phyloP scores from a whole-genome alignment of 2,797 vertebrate species.

The Dallia pectoralis region DNA sequence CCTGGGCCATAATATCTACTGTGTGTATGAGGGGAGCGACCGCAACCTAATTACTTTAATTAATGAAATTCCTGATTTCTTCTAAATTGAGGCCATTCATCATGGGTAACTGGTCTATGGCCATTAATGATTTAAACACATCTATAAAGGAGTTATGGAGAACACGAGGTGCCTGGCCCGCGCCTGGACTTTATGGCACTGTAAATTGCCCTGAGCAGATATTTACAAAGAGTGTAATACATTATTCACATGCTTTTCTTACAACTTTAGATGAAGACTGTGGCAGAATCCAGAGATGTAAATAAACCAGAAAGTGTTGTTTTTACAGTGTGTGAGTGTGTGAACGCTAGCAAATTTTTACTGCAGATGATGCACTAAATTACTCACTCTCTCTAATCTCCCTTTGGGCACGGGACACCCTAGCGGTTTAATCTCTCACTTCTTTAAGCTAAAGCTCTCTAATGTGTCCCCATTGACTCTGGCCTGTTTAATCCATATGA shows the following conservation, averaged over 20 bases:
- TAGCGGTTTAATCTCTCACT: slow-evolving; percentile 67
- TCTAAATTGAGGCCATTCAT: slow-evolving; percentile 77
- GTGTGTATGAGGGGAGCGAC: slow-evolving; percentile 50
- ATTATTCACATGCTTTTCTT: slow-evolving; percentile 46
- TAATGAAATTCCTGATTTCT: slow-evolving; percentile 77
- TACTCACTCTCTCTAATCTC: slow-evolving; percentile 53
- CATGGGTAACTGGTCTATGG: slow-evolving; percentile 57
- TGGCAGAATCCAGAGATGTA: slow-evolving; percentile 35
- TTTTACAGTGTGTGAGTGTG: slow-evolving; percentile 25
- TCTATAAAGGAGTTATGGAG: slow-evolving; percentile 74
- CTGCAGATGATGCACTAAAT: slow-evolving; percentile 37
- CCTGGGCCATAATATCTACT: slow-evolving; percentile 54
- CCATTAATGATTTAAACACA: slow-evolving; percentile 76
- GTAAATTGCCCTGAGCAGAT: slow-evolving; percentile 64
- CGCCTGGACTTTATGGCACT: slow-evolving; percentile 53
- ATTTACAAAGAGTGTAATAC: slow-evolving; percentile 56
- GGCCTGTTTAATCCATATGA: slow-evolving; percentile 65
- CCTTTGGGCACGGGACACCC: slow-evolving; percentile 56
- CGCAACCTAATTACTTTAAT: slow-evolving; percentile 74
- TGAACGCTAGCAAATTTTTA: slow-evolving; percentile 16
- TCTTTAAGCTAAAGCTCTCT: slow-evolving; percentile 62
- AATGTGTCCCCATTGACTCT: slow-evolving; percentile 56
- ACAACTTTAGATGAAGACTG: slow-evolving; percentile 43
- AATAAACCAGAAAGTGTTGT: slow-evolving; percentile 46
- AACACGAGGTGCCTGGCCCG: slow-evolving; percentile 58